A percentile compares a stretch with the other conserved stretches of the same genome.
Conservation (phyloP, 2,888 invertebrate species). For the Cephus sareptanus region DNA sequence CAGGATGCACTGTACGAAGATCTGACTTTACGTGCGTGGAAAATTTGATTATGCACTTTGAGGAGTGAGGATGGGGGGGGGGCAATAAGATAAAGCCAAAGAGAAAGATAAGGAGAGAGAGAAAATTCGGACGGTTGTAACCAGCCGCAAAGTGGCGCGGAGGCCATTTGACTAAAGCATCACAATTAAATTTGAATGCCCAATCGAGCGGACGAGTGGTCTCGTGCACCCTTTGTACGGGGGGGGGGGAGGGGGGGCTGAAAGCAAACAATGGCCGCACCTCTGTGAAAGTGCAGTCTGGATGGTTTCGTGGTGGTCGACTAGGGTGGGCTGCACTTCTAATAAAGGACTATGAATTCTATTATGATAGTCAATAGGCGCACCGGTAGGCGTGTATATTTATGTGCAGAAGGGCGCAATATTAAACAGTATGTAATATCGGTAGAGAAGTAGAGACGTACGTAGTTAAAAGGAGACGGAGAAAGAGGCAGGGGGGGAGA, state of each 20-base stretch:
- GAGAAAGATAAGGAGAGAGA: slow-evolving; percentile 6
- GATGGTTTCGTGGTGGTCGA: neutral
- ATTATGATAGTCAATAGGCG: slow-evolving; percentile 25
- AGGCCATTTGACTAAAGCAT: slow-evolving; percentile 26
- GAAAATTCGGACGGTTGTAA: neutral
- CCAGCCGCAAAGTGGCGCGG: slow-evolving; percentile 25
- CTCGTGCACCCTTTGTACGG: slow-evolving; percentile 17
- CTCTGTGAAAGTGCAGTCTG: slow-evolving; percentile 17
- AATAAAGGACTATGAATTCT: slow-evolving; percentile 38
- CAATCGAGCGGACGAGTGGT: slow-evolving; percentile 30
- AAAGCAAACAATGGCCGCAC: slow-evolving; percentile 8
- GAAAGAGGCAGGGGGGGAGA: neutral
- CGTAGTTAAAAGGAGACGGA: neutral
- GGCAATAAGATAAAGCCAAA: neutral
- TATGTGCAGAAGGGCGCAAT: slow-evolving; percentile 29
- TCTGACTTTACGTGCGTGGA: neutral
- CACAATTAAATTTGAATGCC: slow-evolving; percentile 44
- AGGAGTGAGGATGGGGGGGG: neutral
- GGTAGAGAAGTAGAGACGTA: slow-evolving; percentile 1
- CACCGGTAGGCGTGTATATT: slow-evolving; percentile 18
- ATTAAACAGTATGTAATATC: slow-evolving; percentile 35
- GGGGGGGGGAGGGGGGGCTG: neutral
- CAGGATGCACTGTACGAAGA: neutral
- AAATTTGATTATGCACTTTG: neutral
- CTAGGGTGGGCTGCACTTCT: slow-evolving; percentile 25